phyloP scores from a whole-genome alignment of 2,113 vertebrate genomes.

The Amphiprion percula region DNA sequence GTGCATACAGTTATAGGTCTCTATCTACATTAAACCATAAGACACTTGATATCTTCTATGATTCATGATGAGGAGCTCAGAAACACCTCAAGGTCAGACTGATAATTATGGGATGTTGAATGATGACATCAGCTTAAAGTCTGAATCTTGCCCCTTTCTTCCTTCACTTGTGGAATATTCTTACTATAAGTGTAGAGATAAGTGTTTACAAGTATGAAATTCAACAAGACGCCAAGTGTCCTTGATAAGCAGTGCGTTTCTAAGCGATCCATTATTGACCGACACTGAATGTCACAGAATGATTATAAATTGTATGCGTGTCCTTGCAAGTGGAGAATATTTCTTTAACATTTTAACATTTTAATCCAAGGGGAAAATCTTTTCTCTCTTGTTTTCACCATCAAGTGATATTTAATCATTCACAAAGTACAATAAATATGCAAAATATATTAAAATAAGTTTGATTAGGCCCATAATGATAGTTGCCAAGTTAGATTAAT shows the following conservation, averaged over 20 bases:
- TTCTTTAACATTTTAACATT: not conserved
- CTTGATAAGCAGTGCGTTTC: not conserved
- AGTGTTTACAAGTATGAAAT: not conserved
- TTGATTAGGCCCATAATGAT: not conserved
- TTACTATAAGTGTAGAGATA: not conserved
- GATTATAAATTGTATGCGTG: too few relatives aligned
- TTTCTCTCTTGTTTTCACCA: not conserved
- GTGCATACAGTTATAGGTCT: constrained; percentile 64
- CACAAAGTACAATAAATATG: not conserved
- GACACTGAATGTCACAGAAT: constrained; percentile 2
- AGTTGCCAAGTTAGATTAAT: too few relatives aligned
- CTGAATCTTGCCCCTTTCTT: constrained; percentile 5
- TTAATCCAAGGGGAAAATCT: not conserved
- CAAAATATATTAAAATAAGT: not conserved
- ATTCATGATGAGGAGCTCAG: constrained; percentile 65
- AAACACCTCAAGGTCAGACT: constrained; percentile 71
- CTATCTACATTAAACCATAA: constrained; percentile 66
- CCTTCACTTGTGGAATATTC: not conserved
- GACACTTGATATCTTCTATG: constrained; percentile 69
- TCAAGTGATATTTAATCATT: not conserved
- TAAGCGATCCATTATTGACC: not conserved
- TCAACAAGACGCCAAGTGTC: not conserved
- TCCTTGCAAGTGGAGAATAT: too few relatives aligned
- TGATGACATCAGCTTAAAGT: constrained; percentile 51
- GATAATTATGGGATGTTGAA: constrained; percentile 54